Percentiles rank a stretch among this genome's conserved stretches.
phyloP scores from a whole-genome alignment of 2,888 invertebrate species.

The Lepidocyrtinus sp. region DNA sequence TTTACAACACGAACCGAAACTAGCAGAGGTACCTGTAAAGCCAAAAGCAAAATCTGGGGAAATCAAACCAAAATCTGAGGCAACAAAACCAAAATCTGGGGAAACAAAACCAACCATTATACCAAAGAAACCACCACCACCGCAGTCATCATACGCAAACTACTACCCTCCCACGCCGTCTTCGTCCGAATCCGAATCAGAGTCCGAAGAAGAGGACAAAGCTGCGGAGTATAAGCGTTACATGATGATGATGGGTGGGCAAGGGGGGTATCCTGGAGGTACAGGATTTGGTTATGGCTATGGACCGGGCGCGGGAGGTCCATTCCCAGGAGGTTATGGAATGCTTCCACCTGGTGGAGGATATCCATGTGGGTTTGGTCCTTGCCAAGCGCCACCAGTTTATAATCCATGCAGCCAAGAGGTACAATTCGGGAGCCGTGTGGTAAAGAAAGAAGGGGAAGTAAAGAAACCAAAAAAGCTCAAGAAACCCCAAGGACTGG shows the following conservation, averaged over 20 bases:
- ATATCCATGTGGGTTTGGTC: conserved; percentile 25
- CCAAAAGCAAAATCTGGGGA: too few species aligned
- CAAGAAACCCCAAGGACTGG: conserved; percentile 47
- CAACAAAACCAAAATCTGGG: too few species aligned
- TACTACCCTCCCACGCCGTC: too few species aligned
- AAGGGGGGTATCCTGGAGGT: not conserved
- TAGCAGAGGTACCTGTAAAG: not conserved
- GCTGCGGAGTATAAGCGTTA: not conserved
- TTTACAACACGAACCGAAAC: not conserved
- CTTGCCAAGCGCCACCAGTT: conserved; percentile 19
- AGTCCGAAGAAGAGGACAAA: not conserved
- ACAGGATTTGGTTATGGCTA: too few species aligned
- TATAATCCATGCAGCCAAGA: conserved; percentile 30
- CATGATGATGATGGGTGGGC: not conserved
- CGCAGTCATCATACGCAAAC: too few species aligned
- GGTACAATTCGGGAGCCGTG: conserved; percentile 6
- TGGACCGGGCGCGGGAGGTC: too few species aligned
- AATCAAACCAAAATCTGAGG: not conserved
- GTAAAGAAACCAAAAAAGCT: not conserved
- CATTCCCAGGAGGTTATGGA: conserved; percentile 36
- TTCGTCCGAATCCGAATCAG: not conserved
- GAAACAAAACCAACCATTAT: too few species aligned
- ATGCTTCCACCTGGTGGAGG: not conserved
- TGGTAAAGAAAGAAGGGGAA: not conserved
- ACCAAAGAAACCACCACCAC: too few species aligned